These are phyloP conservation scores for Orthonychiurus folsomi DNA, from an alignment of 2,888 invertebrate genomes.

Conservation along the genomic window DNA sequence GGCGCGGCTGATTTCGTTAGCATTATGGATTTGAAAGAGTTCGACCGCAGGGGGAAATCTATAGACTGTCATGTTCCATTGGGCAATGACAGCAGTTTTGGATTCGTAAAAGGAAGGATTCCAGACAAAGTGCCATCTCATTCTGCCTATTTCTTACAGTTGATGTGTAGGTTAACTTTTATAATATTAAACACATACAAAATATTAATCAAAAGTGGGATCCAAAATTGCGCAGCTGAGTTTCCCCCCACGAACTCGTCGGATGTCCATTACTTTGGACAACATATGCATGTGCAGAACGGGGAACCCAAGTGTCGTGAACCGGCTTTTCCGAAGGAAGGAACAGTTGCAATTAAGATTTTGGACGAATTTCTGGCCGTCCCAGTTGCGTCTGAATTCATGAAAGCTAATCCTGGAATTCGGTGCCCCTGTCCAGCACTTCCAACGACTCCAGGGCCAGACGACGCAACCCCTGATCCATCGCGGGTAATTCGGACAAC, in stretches of 20 bases:
- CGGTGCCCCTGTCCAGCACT: slow-evolving; percentile 25
- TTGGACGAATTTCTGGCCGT: neutral
- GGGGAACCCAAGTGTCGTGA: neutral
- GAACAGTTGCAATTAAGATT: neutral
- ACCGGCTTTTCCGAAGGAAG: neutral
- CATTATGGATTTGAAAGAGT: slow-evolving; percentile 16
- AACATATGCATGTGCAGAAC: neutral
- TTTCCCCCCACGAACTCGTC: neutral
- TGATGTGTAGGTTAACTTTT: neutral
- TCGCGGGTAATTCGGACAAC: slow-evolving; percentile 14
- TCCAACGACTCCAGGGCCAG: slow-evolving; percentile 15
- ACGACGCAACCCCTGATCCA: slow-evolving; percentile 22
- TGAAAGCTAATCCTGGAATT: slow-evolving; percentile 10
- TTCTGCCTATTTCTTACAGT: neutral
- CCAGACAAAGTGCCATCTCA: slow-evolving; percentile 4
- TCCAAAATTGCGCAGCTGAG: too few species aligned
- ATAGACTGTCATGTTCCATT: slow-evolving; percentile 26
- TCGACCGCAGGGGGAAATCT: slow-evolving; percentile 11
- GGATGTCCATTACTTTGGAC: neutral
- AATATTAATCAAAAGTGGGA: too few species aligned
- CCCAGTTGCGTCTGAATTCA: neutral
- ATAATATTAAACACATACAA: too few species aligned
- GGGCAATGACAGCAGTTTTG: slow-evolving; percentile 13
- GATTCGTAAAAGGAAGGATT: slow-evolving; percentile 16
- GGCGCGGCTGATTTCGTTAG: slow-evolving; percentile 25